A percentile compares a stretch with the other conserved stretches of the same genome.
phyloP scores from a whole-genome alignment of 2,888 invertebrate genomes.

The Athetis lepigone region DNA sequence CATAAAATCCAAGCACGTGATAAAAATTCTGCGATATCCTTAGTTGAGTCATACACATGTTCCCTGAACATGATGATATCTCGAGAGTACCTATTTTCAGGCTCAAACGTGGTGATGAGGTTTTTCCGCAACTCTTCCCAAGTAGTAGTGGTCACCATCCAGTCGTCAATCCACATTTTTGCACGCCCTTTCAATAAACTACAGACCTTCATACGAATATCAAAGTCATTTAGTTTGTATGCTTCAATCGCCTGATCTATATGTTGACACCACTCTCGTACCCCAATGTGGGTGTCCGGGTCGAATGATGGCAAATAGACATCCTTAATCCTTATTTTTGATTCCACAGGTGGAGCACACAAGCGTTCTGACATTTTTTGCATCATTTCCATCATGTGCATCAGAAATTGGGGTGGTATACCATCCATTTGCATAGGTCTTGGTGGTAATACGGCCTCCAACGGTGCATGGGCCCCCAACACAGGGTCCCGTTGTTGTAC shows the following conservation, averaged over 20 bases:
- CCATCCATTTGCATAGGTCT: too few species aligned
- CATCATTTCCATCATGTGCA: conserved; percentile 26
- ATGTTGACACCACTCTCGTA: conserved; percentile 65
- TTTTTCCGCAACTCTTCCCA: conserved; percentile 58
- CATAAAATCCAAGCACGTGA: conserved; percentile 65
- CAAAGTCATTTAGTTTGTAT: conserved; percentile 60
- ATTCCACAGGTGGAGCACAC: not conserved
- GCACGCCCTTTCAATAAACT: conserved; percentile 65
- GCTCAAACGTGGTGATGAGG: conserved; percentile 59
- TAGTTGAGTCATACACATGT: conserved; percentile 57
- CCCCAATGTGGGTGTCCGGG: conserved; percentile 56
- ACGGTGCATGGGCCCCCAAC: too few species aligned
- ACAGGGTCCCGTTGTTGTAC: too few species aligned
- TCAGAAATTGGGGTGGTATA: too few species aligned
- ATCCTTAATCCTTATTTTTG: conserved; percentile 59
- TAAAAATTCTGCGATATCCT: conserved; percentile 62
- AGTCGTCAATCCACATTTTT: conserved; percentile 62
- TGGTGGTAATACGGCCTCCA: too few species aligned
- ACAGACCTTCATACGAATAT: conserved; percentile 62
- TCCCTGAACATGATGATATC: conserved; percentile 62
- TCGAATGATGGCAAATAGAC: conserved; percentile 63
- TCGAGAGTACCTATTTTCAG: conserved; percentile 65
- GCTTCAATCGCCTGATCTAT: conserved; percentile 51
- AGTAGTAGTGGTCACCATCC: conserved; percentile 60
- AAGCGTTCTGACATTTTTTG: conserved; percentile 61